Evolutionary conservation across 2,113 vertebrate species (phyloP), one percentile per base, ranked within the genome.

Genomic region (Atherinomorus stipes): DNA sequence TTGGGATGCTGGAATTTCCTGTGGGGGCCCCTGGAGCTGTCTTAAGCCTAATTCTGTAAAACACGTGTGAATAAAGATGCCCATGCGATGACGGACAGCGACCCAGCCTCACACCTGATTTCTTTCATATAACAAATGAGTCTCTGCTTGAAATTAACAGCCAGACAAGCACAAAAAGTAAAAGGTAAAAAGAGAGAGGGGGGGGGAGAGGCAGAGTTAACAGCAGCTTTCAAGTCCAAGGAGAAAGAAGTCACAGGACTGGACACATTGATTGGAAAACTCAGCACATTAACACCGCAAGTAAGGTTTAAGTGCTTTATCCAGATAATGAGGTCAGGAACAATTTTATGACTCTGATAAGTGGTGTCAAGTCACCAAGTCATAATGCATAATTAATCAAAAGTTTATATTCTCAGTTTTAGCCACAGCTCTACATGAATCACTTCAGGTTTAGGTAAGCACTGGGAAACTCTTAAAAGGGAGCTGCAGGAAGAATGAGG

Each of bases 401-500:
- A 70, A 61, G 64, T 65, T 60, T 57, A 73, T 74, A 64, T 25
- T 45, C 62, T 68, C 16, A 66, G 21, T 71, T 74, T 40, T 57
- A 70, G 53, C 59, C 34, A 44, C 45, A 19, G 4, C 13, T 52
- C 4, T 23, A 62, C 68, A 57, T 57, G 38, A 68, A 22, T 68
- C 38, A 60, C 64, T 76, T 40, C 61, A 57, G 37, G 28, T 81
- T 75, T 53, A 52, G 57, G 57, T 61, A 67, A 13, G 23, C 60
- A 42, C 40, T 78, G 79, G 65, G 80, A 76, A 82, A 89, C 84
- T 88, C 75, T 82, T 89, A 18, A 76, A 82, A 81, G 81, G 47
- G 76, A 74, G 63, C 69, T 83, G 84, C 74, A 63, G 81, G 75
- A 77, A 86, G 80, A 90, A 89, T 87, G 84, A 89, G 80, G 78